Conservation (phyloP, 2,113 vertebrate genomes). For the Prolemur simus region DNA sequence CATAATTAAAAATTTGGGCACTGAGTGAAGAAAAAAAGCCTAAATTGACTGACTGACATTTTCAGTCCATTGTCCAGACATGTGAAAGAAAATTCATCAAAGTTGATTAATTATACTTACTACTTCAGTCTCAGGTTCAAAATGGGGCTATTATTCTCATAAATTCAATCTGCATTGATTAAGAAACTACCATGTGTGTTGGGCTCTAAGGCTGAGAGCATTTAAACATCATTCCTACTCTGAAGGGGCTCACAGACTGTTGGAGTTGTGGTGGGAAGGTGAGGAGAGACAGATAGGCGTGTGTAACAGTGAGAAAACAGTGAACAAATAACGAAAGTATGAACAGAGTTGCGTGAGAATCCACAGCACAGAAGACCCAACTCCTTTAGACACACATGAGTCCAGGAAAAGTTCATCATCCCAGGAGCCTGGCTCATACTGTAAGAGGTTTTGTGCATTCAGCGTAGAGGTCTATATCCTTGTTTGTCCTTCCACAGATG, state of each 20-base stretch:
- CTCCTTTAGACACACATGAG: neutral
- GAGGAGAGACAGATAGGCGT: neutral
- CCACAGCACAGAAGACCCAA: neutral
- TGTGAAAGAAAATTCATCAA: conserved; percentile 29
- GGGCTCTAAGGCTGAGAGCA: neutral
- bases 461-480: neutral
- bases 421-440: neutral
- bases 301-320: neutral
- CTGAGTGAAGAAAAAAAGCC: neutral
- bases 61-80: conserved; percentile 17
- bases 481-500: neutral
- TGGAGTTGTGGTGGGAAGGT: neutral
- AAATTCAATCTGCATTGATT: neutral
- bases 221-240: neutral
- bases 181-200: neutral
- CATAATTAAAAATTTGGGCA: neutral
- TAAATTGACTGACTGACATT: neutral
- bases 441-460: neutral
- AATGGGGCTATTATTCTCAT: neutral
- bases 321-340: neutral
- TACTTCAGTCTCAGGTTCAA: neutral
- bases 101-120: neutral
- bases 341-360: neutral
- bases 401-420: neutral
- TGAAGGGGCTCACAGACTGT: neutral